Base-by-base conservation (phyloP, 23 tunicate genomes). In the Botrylloides violaceus region DNA sequence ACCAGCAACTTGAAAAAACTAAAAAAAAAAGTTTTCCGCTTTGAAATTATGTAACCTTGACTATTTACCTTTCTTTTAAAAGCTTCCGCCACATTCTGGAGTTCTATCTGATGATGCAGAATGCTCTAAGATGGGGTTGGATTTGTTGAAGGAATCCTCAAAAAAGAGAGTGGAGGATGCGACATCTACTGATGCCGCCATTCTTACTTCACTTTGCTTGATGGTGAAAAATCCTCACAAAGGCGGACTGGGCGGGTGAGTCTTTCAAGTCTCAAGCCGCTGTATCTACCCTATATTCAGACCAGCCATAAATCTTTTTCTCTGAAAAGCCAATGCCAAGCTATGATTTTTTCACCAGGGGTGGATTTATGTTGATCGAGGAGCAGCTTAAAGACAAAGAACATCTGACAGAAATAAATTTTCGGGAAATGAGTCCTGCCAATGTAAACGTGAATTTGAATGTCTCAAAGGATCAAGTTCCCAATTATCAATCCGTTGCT, bases 161-260 rank as follows among this genome's bases (percentile, higher is more conserved):
- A 77, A 72, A 25, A 24, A 39, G 4, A 68, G 49, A 4, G 36
- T 32, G 27, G 29, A 39, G 7, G 37, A 39, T 32, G 74, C 74
- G 18, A 81, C 96, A 1, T 55, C 81, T 7, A 76, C 59, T 4
- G 96, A 88, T 72, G 88, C 73, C 2, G 96, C 88, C 2, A 58
- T 88, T 1, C 32, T 82, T 4, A 66, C 88, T 19, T 66, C 88
- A 2, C 70, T 88, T 55, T 88, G 96, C 58, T 35, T 88, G 9
- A 68, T 72, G 37, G 66, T 88, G 27, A 65, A 75, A 21, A 87
- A 88, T 22, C 88, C 88, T 18, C 96, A 88, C 49, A 77, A 81
- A 32, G 88, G 92, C 25, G 72, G 84, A 34, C 30, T 88, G 20
- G 96, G 96, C 64, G 96, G 96, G 96, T 88, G 30, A 57, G 87